Percentiles rank a stretch among this genome's conserved stretches.
Evolutionary conservation across 1,140 invertebrate genomes (phyloP).

Genomic region (Philaenus spumarius): DNA sequence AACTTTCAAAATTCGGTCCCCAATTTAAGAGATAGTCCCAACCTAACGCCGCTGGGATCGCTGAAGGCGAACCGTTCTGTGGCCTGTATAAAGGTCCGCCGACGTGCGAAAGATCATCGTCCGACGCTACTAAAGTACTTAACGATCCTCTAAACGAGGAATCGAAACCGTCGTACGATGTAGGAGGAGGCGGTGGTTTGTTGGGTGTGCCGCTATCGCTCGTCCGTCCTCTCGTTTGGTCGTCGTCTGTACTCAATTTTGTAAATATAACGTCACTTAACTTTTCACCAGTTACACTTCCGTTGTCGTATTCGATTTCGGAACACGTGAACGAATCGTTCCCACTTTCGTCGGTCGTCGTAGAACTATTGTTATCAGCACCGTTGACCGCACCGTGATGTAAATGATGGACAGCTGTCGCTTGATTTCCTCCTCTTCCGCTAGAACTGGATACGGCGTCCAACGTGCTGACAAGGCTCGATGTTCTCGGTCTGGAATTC

Average conservation of each 20-base stretch:
- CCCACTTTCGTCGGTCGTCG: constrained; percentile 88
- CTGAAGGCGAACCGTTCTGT: constrained; percentile 65
- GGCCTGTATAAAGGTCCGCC: constrained; percentile 57
- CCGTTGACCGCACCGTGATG: constrained; percentile 27
- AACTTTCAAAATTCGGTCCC: constrained; percentile 91
- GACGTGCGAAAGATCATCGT: constrained; percentile 72
- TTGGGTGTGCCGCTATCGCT: constrained; percentile 22
- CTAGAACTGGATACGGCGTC: constrained; percentile 90
- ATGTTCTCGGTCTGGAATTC: constrained; percentile 73
- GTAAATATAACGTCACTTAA: constrained; percentile 57
- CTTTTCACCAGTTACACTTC: constrained; percentile 73
- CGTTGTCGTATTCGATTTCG: constrained; percentile 94
- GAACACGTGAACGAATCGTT: constrained; percentile 98
- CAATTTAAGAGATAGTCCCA: constrained; percentile 94
- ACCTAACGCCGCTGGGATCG: constrained; percentile 58
- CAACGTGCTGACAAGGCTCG: constrained; percentile 83
- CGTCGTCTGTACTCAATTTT: constrained; percentile 59
- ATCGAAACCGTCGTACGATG: constrained; percentile 82
- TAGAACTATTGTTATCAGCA: constrained; percentile 61
- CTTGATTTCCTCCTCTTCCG: constrained; percentile 44
- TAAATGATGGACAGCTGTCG: constrained; percentile 47
- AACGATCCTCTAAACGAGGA: constrained; percentile 89
- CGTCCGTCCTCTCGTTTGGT: constrained; percentile 27
- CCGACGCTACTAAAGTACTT: constrained; percentile 85
- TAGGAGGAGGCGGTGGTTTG: constrained; percentile 36